Conservation (phyloP, 2,113 vertebrate genomes). For the Amblyornis subalaris region DNA sequence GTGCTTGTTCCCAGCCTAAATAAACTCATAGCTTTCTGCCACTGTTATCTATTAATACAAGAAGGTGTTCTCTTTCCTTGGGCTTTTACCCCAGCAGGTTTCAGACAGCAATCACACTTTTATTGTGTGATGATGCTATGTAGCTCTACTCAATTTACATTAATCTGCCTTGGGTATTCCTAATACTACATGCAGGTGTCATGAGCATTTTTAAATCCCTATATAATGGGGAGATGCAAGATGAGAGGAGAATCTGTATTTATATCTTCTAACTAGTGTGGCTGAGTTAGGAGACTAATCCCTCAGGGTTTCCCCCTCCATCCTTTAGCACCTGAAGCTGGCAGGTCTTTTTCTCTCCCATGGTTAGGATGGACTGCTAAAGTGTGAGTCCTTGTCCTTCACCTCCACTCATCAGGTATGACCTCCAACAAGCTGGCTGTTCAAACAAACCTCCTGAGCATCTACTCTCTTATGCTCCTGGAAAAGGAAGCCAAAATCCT, state of each 20-base stretch:
- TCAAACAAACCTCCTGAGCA: background rate
- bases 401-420: background rate
- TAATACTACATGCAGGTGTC: background rate
- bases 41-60: accelerated
- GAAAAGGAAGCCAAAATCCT: background rate
- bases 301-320: background rate
- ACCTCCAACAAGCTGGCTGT: background rate
- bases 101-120: background rate
- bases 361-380: background rate
- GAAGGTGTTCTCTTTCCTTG: background rate
- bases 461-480: background rate
- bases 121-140: background rate
- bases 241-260: background rate
- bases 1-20: background rate
- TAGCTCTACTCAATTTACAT: background rate
- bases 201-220: background rate
- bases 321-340: background rate
- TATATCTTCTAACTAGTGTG: background rate
- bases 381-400: background rate
- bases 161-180: background rate
- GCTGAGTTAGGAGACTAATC: background rate
- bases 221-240: background rate
- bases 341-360: background rate
- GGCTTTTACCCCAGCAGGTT: background rate
- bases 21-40: background rate